phyloP scores from a whole-genome alignment of 2,888 invertebrate genomes.

The Sceliomorpha sp. region DNA sequence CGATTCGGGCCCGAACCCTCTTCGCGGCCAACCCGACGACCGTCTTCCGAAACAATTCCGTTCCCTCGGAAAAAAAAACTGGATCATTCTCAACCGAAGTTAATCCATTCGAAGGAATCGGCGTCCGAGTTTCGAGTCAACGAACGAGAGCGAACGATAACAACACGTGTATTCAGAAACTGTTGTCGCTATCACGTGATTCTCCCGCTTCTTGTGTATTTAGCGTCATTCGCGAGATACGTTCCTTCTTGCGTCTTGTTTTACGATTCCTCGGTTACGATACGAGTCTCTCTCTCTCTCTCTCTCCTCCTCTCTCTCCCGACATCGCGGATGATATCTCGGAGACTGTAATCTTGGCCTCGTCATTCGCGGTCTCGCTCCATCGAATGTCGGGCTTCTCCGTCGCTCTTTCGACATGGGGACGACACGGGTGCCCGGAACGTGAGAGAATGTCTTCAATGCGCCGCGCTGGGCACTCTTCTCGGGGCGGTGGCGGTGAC shows the following conservation, averaged over 20 bases:
- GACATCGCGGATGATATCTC: slow-evolving; percentile 30
- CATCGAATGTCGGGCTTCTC: slow-evolving; percentile 1
- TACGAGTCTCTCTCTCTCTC: slow-evolving; percentile 20
- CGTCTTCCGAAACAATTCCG: no score
- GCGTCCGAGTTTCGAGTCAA: slow-evolving; percentile 45
- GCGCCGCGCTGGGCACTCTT: slow-evolving; percentile 70
- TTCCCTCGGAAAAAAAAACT: no score
- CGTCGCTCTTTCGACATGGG: slow-evolving; percentile 45
- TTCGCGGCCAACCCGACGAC: no score
- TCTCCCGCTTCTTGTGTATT: slow-evolving; percentile 49
- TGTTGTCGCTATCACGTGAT: slow-evolving; percentile 33
- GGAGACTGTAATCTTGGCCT: slow-evolving; percentile 34
- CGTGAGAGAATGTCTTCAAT: slow-evolving; percentile 79
- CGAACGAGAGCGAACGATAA: slow-evolving; percentile 45
- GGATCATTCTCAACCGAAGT: no score
- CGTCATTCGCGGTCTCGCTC: slow-evolving; percentile 4
- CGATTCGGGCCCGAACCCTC: no score
- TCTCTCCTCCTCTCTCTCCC: slow-evolving; percentile 3
- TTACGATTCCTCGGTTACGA: slow-evolving; percentile 22
- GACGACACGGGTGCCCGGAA: slow-evolving; percentile 70
- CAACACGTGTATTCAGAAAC: slow-evolving; percentile 42
- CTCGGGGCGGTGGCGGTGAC: slow-evolving; percentile 65
- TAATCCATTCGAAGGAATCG: slow-evolving; percentile 40
- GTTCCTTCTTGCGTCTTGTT: slow-evolving; percentile 29
- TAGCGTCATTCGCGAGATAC: slow-evolving; percentile 51